phyloP scores from a whole-genome alignment of 2,888 invertebrate species.

The Cryptosula pallasiana region DNA sequence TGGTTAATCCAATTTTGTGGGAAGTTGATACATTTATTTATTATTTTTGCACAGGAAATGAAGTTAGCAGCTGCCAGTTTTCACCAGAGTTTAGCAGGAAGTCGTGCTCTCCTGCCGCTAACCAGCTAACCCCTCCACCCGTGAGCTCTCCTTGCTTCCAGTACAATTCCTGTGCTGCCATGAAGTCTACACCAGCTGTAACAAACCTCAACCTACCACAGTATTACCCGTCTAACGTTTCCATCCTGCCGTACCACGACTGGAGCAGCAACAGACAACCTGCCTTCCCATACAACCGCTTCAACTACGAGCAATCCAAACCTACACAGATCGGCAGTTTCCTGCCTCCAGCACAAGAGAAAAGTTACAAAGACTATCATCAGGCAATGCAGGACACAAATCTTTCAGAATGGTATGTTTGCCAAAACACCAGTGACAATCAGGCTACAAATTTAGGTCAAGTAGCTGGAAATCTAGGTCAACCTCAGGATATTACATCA shows the following conservation, averaged over 20 bases:
- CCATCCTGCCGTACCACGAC: background rate
- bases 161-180: slow-evolving; percentile 11
- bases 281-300: slow-evolving; percentile 26
- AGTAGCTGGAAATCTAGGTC: background rate
- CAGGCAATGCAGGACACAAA: slow-evolving; percentile 56
- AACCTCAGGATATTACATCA: background rate
- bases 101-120: slow-evolving; percentile 1
- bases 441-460: background rate
- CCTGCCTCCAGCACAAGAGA: background rate
- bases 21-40: background rate
- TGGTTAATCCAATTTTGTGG: background rate
- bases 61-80: background rate
- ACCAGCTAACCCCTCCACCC: background rate
- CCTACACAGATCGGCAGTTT: background rate
- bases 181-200: background rate
- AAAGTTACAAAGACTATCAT: background rate
- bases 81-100: background rate
- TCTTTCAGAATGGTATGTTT: slow-evolving; percentile 74
- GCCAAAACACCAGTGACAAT: slow-evolving; percentile 58
- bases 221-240: slow-evolving; percentile 10
- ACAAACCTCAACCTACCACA: background rate
- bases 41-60: background rate
- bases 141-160: background rate
- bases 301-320: slow-evolving; percentile 14
- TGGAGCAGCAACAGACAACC: background rate